Base-by-base conservation (phyloP, 2,113 vertebrate genomes). In the Tetrax tetrax region DNA sequence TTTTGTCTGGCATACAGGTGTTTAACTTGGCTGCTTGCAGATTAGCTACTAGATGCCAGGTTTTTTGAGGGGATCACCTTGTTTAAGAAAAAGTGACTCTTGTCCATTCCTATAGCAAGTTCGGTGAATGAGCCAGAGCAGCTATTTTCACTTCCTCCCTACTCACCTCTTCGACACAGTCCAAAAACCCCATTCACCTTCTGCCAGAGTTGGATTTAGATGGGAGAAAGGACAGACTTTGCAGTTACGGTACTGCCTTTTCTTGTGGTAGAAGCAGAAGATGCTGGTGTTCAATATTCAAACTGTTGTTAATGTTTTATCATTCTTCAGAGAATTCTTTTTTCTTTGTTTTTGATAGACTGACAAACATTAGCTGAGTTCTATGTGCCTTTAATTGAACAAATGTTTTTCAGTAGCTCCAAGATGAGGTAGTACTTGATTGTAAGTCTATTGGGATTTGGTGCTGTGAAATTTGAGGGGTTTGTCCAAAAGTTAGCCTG, bases 1-100 rank as follows among this genome's bases (percentile, higher is more conserved):
- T 60, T 95, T 66, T 89, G 80, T 75, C 94, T 96, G 95, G 48
- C 93, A 79, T 65, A 66, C 38, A 76, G 84, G 43, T 93, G 61
- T 93, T 95, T 87, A 60, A 65, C 43, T 87, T 95, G 94, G 81
- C 87, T 91, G 61, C 65, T 79, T 82, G 57, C 28, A 71, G 38
- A 33, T 69, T 48, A 65, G 57, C 61, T 71, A 14, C 64, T 19
- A 68, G 63, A 47, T 76, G 81, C 38, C 84, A 83, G 41, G 6
- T 33, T 75, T 83, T 93, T 60, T 68, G 69, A 87, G 91, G 86
- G 65, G 43, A 84, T 94, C 74, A 41, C 81, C 93, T 82, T 85
- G 48, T 91, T 91, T 76, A 45, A 89, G 77, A 83, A 90, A 68
- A 84, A 76, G 61, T 69, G 50, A 27, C 59, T 79, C 66, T 89